These are phyloP conservation scores for Oryzaephilus surinamensis DNA, from an alignment of 1,140 invertebrate genomes.

Conservation along the genomic window DNA sequence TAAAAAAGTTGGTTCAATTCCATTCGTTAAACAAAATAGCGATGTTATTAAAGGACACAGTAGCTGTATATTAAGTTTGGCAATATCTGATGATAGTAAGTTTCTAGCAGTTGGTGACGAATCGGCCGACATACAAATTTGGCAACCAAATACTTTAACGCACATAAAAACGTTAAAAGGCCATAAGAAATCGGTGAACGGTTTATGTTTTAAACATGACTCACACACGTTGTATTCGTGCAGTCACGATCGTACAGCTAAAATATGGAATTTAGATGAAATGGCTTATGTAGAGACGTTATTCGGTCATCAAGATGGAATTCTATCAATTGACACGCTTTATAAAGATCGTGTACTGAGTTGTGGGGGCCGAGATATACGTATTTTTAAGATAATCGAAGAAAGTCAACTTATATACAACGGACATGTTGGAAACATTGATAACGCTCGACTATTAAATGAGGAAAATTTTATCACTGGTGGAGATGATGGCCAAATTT, in stretches of 20 bases:
- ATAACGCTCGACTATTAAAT: conserved; percentile 80
- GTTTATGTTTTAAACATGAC: conserved; percentile 74
- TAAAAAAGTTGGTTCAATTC: conserved; percentile 44
- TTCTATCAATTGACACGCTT: conserved; percentile 82
- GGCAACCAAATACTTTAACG: conserved; percentile 66
- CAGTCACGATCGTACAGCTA: conserved; percentile 74
- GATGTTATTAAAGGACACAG: conserved; percentile 45
- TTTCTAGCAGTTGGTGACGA: conserved; percentile 74
- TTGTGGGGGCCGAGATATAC: conserved; percentile 78
- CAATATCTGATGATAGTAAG: conserved; percentile 74
- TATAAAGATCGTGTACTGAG: conserved; percentile 78
- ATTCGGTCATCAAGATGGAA: conserved; percentile 84
- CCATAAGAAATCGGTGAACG: conserved; percentile 63
- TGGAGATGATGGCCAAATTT: conserved; percentile 77
- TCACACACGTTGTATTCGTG: conserved; percentile 83
- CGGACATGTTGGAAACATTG: conserved; percentile 68
- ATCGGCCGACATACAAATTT: conserved; percentile 69
- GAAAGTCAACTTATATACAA: conserved; percentile 94
- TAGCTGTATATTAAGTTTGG: conserved; percentile 54
- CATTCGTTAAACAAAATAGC: conserved; percentile 37
- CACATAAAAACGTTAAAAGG: conserved; percentile 73
- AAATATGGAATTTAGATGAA: conserved; percentile 91
- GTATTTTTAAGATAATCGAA: conserved; percentile 94
- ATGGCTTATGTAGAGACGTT: conserved; percentile 93
- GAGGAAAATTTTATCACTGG: conserved; percentile 87